Conservation (phyloP, 2,888 invertebrate genomes). For the Drosophila subsilvestris region DNA sequence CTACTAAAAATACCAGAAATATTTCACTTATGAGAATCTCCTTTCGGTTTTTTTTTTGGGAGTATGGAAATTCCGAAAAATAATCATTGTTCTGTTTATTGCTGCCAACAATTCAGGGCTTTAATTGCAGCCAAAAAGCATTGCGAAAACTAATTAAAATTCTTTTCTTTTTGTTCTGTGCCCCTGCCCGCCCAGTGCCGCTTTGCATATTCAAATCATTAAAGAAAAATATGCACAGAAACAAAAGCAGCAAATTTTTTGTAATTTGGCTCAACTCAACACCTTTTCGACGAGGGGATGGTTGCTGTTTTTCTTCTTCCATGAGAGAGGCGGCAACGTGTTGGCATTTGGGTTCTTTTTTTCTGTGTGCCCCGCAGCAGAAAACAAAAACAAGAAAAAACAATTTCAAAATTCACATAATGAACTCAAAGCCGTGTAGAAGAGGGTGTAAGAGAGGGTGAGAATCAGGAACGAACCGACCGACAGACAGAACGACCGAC, state of each 20-base stretch:
- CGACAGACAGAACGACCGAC: slow-evolving; percentile 13
- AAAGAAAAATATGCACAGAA: slow-evolving; percentile 37
- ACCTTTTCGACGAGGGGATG: slow-evolving; percentile 55
- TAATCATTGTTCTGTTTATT: slow-evolving; percentile 54
- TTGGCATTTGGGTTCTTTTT: slow-evolving; percentile 58
- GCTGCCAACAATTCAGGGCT: slow-evolving; percentile 45
- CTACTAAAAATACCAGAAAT: slow-evolving; percentile 17
- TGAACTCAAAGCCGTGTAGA: slow-evolving; percentile 58
- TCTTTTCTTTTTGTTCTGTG: slow-evolving; percentile 42
- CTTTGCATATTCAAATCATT: slow-evolving; percentile 62
- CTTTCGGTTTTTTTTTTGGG: slow-evolving; percentile 1
- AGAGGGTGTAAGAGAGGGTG: slow-evolving; percentile 8
- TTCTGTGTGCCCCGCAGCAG: slow-evolving; percentile 53
- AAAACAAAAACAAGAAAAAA: slow-evolving; percentile 52
- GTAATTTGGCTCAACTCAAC: slow-evolving; percentile 62
- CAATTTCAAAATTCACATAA: slow-evolving; percentile 69
- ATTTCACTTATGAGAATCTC: not conserved
- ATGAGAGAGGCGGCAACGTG: slow-evolving; percentile 54
- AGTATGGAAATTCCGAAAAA: slow-evolving; percentile 17
- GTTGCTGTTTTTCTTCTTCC: not conserved
- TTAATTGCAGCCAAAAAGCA: slow-evolving; percentile 53
- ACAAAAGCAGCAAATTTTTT: slow-evolving; percentile 40
- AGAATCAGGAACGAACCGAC: slow-evolving; percentile 15
- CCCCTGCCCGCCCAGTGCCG: not conserved
- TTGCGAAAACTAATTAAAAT: slow-evolving; percentile 66